A percentile compares a stretch with the other conserved stretches of the same genome.
Conservation (phyloP, 2,797 vertebrate species). For the Uromys caudimaculatus region DNA sequence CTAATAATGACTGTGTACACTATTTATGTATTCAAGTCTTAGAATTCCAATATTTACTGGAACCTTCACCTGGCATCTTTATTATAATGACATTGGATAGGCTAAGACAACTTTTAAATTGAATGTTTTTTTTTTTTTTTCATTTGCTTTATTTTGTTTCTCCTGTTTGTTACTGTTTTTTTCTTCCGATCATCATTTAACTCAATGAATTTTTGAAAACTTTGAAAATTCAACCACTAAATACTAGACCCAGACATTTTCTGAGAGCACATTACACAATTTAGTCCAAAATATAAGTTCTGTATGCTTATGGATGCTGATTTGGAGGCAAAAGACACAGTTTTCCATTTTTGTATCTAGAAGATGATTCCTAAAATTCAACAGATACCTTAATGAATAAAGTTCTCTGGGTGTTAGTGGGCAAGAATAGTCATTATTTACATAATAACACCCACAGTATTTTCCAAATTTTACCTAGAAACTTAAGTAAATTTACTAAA, state of each 20-base stretch:
- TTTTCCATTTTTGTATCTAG: background rate
- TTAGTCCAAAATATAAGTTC: slow-evolving; percentile 17
- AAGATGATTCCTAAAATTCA: slow-evolving; percentile 28
- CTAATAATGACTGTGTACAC: background rate
- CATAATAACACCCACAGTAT: slow-evolving; percentile 12
- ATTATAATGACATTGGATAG: background rate
- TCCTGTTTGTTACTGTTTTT: background rate
- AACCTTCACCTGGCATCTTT: background rate
- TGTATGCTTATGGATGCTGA: background rate
- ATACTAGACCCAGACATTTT: background rate
- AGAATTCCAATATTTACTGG: background rate
- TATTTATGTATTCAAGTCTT: background rate
- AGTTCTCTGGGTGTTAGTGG: slow-evolving; percentile 5
- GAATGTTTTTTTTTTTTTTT: background rate
- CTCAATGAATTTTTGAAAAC: background rate
- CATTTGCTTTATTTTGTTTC: background rate
- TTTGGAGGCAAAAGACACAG: background rate
- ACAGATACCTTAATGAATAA: slow-evolving; percentile 37
- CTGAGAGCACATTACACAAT: background rate
- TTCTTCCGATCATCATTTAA: background rate
- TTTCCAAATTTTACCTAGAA: slow-evolving; percentile 59
- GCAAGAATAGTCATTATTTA: slow-evolving; percentile 57
- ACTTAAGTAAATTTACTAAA: slow-evolving; percentile 28
- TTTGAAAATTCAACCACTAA: background rate
- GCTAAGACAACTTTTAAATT: background rate